Percentiles rank a stretch among this genome's conserved stretches.
phyloP scores from a whole-genome alignment of 2,113 vertebrate genomes.

The Myotis davidii region DNA sequence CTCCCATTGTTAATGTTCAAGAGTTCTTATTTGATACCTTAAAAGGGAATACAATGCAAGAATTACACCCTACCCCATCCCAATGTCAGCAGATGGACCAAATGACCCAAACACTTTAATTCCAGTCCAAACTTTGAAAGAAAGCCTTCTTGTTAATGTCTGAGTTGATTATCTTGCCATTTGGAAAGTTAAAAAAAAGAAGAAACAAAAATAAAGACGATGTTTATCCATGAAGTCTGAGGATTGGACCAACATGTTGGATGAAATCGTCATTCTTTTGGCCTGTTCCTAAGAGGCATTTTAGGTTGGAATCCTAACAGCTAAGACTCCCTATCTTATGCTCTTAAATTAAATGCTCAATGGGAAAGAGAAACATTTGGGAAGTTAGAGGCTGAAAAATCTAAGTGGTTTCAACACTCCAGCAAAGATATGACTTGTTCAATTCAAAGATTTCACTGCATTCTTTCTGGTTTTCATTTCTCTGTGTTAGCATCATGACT shows the following conservation, averaged over 20 bases:
- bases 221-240: background rate
- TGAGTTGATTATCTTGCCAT: conserved; percentile 6
- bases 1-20: background rate
- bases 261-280: background rate
- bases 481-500: background rate
- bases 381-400: conserved; percentile 55
- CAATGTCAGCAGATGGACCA: background rate
- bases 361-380: conserved; percentile 38
- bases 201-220: conserved; percentile 51
- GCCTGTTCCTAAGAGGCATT: conserved; percentile 5
- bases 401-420: background rate
- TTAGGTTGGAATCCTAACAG: conserved; percentile 9
- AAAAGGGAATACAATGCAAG: background rate
- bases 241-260: background rate
- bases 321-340: background rate
- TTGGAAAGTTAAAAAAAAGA: background rate
- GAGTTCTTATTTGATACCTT: background rate
- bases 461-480: background rate
- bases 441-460: background rate
- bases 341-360: conserved; percentile 28
- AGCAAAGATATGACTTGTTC: background rate
- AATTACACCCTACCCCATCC: background rate
- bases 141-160: background rate
- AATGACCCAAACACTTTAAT: background rate
- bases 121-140: conserved; percentile 2